Conservation (phyloP, 2,888 invertebrate genomes). For the Lepidochitona cinerea region DNA sequence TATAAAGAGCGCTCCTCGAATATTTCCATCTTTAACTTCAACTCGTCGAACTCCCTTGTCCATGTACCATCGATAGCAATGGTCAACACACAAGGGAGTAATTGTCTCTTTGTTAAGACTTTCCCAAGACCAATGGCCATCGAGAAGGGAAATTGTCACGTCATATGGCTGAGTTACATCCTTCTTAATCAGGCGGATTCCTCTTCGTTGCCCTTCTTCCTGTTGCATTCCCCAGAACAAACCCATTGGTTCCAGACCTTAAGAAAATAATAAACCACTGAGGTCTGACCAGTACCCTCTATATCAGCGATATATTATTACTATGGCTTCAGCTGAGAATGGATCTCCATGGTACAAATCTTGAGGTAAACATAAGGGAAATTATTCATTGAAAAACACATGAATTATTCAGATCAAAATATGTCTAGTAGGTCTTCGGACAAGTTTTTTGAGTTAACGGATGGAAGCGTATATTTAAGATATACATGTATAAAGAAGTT, state of each 20-base stretch:
- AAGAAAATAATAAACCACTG: no score
- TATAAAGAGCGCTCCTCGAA: not conserved
- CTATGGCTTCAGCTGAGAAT: no score
- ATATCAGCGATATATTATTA: no score
- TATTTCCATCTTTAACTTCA: not conserved
- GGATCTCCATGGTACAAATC: no score
- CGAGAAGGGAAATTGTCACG: slow-evolving; percentile 9
- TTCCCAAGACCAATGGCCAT: slow-evolving; percentile 7
- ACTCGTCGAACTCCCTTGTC: not conserved
- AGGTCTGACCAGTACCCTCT: no score
- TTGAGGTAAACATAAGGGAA: no score
- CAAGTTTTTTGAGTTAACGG: no score
- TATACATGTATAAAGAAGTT: no score
- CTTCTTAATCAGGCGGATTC: slow-evolving; percentile 20
- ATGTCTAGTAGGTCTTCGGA: no score
- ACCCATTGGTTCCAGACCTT: not conserved
- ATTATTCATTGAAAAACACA: no score
- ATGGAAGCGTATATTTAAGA: no score
- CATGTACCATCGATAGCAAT: not conserved
- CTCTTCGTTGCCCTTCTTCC: slow-evolving; percentile 14
- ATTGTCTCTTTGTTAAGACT: not conserved
- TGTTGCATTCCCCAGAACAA: slow-evolving; percentile 9
- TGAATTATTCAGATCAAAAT: no score
- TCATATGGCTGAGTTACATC: slow-evolving; percentile 20
- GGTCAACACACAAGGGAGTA: not conserved